A percentile compares a stretch with the other conserved stretches of the same genome.
Conservation (phyloP, 2,113 vertebrate genomes). For the Embiotoca jacksoni region DNA sequence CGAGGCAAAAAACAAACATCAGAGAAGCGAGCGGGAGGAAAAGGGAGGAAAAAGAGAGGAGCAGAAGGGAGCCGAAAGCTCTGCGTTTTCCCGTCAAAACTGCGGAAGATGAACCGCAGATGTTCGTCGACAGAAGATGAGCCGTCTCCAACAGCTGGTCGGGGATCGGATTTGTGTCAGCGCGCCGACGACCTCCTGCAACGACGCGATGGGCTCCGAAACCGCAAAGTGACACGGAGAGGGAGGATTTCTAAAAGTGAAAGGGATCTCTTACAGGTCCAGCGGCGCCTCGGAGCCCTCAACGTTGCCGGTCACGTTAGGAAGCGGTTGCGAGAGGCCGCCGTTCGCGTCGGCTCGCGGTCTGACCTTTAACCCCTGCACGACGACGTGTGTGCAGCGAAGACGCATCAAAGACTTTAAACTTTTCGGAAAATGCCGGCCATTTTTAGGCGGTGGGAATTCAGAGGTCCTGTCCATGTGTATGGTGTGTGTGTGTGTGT, state of each 20-base stretch:
- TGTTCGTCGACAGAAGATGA: conserved; percentile 88
- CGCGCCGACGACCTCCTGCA: conserved; percentile 79
- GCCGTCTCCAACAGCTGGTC: conserved; percentile 80
- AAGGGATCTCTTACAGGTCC: neutral
- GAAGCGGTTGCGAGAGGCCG: neutral
- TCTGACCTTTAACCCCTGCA: neutral
- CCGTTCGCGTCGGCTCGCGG: conserved; percentile 9
- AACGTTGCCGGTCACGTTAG: neutral
- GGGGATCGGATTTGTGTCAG: conserved; percentile 86
- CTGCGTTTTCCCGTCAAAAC: conserved; percentile 92
- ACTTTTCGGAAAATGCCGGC: conserved; percentile 4
- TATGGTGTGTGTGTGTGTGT: neutral
- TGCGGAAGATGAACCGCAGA: conserved; percentile 90
- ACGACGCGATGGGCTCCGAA: conserved; percentile 61
- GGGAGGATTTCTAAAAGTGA: neutral
- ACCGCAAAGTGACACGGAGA: conserved; percentile 25
- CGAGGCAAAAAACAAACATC: conserved; percentile 88
- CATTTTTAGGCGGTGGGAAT: conserved; percentile 37
- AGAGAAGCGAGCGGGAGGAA: conserved; percentile 69
- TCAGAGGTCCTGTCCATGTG: neutral
- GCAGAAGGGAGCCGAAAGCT: conserved; percentile 84
- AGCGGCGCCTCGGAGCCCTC: no score
- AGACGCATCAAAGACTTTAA: conserved; percentile 28
- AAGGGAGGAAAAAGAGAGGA: conserved; percentile 49
- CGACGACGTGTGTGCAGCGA: conserved; percentile 14